These are phyloP conservation scores for Bothrops jararaca DNA, from an alignment of 2,113 vertebrate species.

Conservation along the genomic window DNA sequence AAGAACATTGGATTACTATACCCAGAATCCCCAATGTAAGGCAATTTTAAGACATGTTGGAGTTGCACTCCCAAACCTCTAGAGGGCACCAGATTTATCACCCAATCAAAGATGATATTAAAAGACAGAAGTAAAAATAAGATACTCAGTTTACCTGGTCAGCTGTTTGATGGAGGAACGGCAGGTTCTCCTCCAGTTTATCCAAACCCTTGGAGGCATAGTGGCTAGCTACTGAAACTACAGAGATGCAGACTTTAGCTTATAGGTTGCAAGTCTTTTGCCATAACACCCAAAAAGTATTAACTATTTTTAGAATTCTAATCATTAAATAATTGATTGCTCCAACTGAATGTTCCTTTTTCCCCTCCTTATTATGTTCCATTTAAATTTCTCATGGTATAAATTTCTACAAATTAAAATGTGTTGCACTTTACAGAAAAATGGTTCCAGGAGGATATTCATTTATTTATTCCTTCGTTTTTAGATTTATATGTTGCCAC, in stretches of 20 bases:
- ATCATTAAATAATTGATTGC: not conserved
- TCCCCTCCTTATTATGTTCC: not conserved
- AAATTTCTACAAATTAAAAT: not conserved
- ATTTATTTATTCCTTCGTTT: not conserved
- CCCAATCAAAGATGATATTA: not conserved
- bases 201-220: conserved; percentile 78
- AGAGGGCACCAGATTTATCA: not conserved
- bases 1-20: not conserved
- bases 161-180: conserved; percentile 76
- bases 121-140: not conserved
- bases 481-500: not conserved
- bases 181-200: not conserved
- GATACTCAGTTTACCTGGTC: conserved; percentile 71
- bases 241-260: not conserved
- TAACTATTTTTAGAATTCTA: not conserved
- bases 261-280: not conserved
- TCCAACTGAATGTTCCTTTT: not conserved
- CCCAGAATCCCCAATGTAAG: not conserved
- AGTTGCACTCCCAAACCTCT: not conserved
- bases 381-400: not conserved
- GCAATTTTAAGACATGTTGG: not conserved
- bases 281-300: not conserved
- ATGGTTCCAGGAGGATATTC: not conserved
- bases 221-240: conserved; percentile 78
- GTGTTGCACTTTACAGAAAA: not conserved